Evolutionary conservation across 2,888 invertebrate genomes (phyloP).

Genomic region (Drosophila meridionalis): DNA sequence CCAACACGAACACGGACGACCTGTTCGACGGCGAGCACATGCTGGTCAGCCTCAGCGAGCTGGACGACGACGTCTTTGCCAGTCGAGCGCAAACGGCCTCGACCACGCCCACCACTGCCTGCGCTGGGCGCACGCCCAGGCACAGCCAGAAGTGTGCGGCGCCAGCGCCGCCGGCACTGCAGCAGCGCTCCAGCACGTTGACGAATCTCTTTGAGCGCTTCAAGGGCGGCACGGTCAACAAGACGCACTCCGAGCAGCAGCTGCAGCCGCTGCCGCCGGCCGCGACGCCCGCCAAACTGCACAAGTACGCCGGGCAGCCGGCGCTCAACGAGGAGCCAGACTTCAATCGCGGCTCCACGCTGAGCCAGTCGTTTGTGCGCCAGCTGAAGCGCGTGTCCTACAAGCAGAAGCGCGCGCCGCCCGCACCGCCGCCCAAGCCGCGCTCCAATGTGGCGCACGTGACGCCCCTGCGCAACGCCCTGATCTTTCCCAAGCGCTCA

Average conservation of each 20-base stretch:
- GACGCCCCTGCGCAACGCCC: constrained; percentile 65
- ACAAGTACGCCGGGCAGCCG: constrained; percentile 71
- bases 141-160: constrained; percentile 73
- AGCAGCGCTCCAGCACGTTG: constrained; percentile 78
- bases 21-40: constrained; percentile 69
- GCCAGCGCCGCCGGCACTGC: constrained; percentile 61
- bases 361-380: constrained; percentile 84
- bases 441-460: constrained; percentile 64
- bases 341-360: constrained; percentile 84
- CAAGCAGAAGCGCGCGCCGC: constrained; percentile 72
- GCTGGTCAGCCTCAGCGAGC: constrained; percentile 75
- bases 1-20: constrained; percentile 59
- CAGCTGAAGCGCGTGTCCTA: constrained; percentile 72
- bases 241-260: constrained; percentile 71
- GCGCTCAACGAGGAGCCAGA: constrained; percentile 71
- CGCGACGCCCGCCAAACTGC: constrained; percentile 29
- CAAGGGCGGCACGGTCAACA: constrained; percentile 51
- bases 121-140: constrained; percentile 72
- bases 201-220: constrained; percentile 82
- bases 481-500: constrained; percentile 79
- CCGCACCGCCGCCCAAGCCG: constrained; percentile 68
- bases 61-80: constrained; percentile 76
- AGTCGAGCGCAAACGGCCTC: constrained; percentile 58
- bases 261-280: constrained; percentile 41
- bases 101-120: constrained; percentile 60